Evolutionary conservation across 2,888 invertebrate species (phyloP).

Genomic region (Cheilosia soror): DNA sequence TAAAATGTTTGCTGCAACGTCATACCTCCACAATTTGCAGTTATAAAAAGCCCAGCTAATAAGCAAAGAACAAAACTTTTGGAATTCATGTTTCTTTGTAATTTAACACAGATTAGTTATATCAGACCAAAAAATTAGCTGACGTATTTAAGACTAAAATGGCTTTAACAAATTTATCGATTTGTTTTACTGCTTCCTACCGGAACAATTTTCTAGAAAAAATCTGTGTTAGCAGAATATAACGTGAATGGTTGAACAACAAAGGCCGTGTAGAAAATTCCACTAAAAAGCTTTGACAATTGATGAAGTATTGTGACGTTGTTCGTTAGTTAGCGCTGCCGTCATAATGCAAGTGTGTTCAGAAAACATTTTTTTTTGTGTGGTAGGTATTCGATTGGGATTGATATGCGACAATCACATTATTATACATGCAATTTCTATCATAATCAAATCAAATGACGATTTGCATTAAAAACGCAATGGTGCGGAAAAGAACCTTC

Average conservation of each 20-base stretch:
- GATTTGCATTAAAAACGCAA: too few relatives aligned
- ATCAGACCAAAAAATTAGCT: neutral
- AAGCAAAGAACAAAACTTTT: constrained; percentile 79
- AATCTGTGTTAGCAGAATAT: constrained; percentile 44
- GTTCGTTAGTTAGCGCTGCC: constrained; percentile 15
- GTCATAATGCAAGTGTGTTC: neutral
- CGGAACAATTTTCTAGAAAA: constrained; percentile 39
- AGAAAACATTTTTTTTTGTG: too few relatives aligned
- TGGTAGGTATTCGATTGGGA: too few relatives aligned
- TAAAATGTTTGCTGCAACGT: constrained; percentile 55
- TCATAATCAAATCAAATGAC: too few relatives aligned
- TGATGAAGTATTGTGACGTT: constrained; percentile 22
- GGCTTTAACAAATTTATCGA: constrained; percentile 9
- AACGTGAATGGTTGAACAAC: constrained; percentile 50
- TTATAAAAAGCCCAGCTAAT: constrained; percentile 79
- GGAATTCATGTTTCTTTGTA: constrained; percentile 78
- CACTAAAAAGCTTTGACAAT: constrained; percentile 57
- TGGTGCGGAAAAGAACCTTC: too few relatives aligned
- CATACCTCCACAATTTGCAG: constrained; percentile 77
- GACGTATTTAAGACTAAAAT: neutral
- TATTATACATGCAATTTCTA: too few relatives aligned
- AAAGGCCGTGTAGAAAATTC: constrained; percentile 70
- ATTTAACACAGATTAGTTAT: constrained; percentile 5
- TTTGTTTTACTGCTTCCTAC: constrained; percentile 33
- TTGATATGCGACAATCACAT: too few relatives aligned